Base-by-base conservation (phyloP, 2,113 vertebrate genomes). In the Grallaria varia region DNA sequence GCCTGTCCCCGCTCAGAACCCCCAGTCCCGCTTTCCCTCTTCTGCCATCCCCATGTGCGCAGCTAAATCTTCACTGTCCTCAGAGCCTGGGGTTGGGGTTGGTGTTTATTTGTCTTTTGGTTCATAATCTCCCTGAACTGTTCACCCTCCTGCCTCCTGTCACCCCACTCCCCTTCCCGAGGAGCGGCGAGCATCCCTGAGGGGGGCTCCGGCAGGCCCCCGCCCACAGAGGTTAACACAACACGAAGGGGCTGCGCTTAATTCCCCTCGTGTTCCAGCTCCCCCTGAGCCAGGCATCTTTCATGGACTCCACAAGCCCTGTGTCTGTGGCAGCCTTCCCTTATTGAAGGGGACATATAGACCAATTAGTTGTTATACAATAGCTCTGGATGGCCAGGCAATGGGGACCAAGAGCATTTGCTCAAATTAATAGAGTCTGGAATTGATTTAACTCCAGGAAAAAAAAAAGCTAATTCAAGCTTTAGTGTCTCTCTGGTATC, bases 311-410 rank as follows among this genome's bases (percentile, higher is more conserved):
- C 37, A 27, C 27, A 3, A 95, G 89, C 68, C 68, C 69, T 3
- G 2, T 4, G 22, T 93, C 84, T 95, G 75, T 40, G 42, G 73
- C 59, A 76, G 91, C 47, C 84, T 95, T 68, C 50, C 55, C 68
- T 95, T 96, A 97, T 96, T 93, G 92, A 92, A 95, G 62, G 77
- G 89, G 96, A 96, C 68, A 39, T 83, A 91, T 4, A 84, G 95
- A 90, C 69, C 89, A 97, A 98, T 98, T 97, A 97, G 64, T 78
- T 96, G 97, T 93, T 92, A 97, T 92, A 87, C 95, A 97, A 97
- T 96, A 97, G 91, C 90, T 79, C 92, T 95, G 82, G 33, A 86
- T 67, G 73, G 89, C 84, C 59, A 58, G 67, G 94, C 92, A 89
- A 68, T 62, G 66, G 63, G 72, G 75, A 93, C 85, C 59, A 63